A percentile compares a stretch with the other conserved stretches of the same genome.
Conservation (phyloP, 1,140 invertebrate genomes). For the Bombus polaris region DNA sequence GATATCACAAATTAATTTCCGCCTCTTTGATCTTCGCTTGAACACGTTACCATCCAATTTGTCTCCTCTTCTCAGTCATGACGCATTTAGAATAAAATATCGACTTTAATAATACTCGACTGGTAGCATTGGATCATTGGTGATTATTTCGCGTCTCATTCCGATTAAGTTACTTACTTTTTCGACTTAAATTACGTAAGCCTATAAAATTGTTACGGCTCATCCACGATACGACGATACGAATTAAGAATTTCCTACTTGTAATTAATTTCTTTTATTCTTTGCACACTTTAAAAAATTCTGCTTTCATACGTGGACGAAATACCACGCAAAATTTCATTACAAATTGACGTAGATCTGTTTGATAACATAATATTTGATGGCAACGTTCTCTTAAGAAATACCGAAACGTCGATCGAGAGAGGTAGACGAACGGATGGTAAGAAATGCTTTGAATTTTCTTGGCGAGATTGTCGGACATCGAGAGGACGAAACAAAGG, state of each 20-base stretch:
- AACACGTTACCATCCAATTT: background rate
- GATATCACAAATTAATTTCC: constrained; percentile 51
- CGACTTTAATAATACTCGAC: background rate
- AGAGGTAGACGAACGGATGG: background rate
- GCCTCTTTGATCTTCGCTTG: background rate
- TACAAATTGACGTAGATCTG: background rate
- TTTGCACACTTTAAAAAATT: too few relatives aligned
- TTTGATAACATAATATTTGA: too few relatives aligned
- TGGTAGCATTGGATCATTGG: background rate
- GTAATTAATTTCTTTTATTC: too few relatives aligned
- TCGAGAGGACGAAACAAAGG: background rate
- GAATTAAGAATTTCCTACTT: too few relatives aligned
- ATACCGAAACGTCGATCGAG: background rate
- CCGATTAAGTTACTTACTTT: background rate
- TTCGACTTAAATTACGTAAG: background rate
- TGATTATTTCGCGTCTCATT: background rate
- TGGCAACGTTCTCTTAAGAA: background rate
- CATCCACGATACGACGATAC: too few relatives aligned
- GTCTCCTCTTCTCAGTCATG: background rate
- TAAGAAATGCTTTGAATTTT: background rate
- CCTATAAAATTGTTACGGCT: too few relatives aligned
- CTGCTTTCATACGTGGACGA: too few relatives aligned
- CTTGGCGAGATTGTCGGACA: background rate
- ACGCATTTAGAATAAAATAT: background rate
- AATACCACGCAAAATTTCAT: background rate